phyloP scores from a whole-genome alignment of 2,888 invertebrate species.

The Hololepta plana region DNA sequence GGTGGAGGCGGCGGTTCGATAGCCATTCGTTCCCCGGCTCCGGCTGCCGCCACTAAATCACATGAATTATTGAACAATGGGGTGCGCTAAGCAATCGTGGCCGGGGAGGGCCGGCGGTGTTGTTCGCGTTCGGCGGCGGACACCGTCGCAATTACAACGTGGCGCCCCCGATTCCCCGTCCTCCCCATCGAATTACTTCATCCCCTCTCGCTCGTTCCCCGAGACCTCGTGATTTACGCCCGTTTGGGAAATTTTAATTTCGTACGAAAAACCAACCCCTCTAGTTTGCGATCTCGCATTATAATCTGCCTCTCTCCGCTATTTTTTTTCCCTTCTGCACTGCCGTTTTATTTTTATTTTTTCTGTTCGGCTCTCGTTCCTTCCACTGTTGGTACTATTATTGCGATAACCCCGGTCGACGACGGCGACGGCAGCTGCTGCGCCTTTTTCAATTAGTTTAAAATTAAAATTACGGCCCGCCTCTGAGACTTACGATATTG shows the following conservation, averaged over 20 bases:
- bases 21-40: too few species aligned
- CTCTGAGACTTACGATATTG: too few species aligned
- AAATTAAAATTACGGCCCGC: conserved; percentile 16
- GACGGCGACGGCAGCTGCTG: conserved; percentile 9
- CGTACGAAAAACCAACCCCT: too few species aligned
- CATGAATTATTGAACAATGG: conserved; percentile 25
- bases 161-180: conserved; percentile 16
- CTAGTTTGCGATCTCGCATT: too few species aligned
- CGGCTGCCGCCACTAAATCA: conserved; percentile 22
- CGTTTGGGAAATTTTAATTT: conserved; percentile 19
- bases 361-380: too few species aligned
- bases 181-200: conserved; percentile 12
- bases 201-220: conserved; percentile 10
- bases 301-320: too few species aligned
- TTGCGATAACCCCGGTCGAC: too few species aligned
- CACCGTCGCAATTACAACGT: conserved; percentile 20
- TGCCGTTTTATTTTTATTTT: too few species aligned
- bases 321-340: too few species aligned
- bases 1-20: too few species aligned
- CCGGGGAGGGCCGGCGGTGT: too few species aligned
- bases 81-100: conserved; percentile 16
- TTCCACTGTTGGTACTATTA: too few species aligned
- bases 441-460: conserved; percentile 20
- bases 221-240: conserved; percentile 15
- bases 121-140: conserved; percentile 14